Evolutionary conservation across 2,888 invertebrate genomes (phyloP).

Genomic region (Eremobia ochroleuca): DNA sequence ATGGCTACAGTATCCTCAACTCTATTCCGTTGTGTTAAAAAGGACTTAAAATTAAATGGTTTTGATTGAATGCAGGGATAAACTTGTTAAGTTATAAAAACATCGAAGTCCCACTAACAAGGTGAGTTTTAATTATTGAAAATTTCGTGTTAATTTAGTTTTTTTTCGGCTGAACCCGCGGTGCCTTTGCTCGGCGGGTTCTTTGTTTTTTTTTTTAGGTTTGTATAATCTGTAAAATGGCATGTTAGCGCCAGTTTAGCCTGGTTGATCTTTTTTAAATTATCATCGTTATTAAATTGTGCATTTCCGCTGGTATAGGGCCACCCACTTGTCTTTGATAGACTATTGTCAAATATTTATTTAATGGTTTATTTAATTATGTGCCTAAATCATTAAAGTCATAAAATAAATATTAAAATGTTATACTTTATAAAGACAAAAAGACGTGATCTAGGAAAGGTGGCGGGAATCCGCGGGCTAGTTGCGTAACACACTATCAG

Average conservation of each 20-base stretch:
- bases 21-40: constrained; percentile 34
- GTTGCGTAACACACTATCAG: background rate
- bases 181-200: constrained; percentile 81
- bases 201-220: constrained; percentile 77
- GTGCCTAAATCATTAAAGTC: background rate
- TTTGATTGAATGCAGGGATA: constrained; percentile 21
- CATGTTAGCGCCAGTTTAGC: constrained; percentile 86
- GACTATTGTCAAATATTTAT: constrained; percentile 53
- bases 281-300: constrained; percentile 81
- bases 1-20: constrained; percentile 11
- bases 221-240: constrained; percentile 90
- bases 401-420: constrained; percentile 33
- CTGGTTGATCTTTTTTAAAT: constrained; percentile 82
- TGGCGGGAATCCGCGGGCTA: background rate
- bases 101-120: constrained; percentile 84
- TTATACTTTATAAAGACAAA: background rate
- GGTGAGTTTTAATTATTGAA: constrained; percentile 89
- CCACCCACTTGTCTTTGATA: constrained; percentile 71
- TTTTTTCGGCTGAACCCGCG: constrained; percentile 80
- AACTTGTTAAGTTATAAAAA: constrained; percentile 76
- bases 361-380: constrained; percentile 24
- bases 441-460: background rate
- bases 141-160: constrained; percentile 88
- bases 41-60: background rate
- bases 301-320: constrained; percentile 81